phyloP scores from a whole-genome alignment of 2,888 invertebrate genomes.

The Drosophila tripunctata region DNA sequence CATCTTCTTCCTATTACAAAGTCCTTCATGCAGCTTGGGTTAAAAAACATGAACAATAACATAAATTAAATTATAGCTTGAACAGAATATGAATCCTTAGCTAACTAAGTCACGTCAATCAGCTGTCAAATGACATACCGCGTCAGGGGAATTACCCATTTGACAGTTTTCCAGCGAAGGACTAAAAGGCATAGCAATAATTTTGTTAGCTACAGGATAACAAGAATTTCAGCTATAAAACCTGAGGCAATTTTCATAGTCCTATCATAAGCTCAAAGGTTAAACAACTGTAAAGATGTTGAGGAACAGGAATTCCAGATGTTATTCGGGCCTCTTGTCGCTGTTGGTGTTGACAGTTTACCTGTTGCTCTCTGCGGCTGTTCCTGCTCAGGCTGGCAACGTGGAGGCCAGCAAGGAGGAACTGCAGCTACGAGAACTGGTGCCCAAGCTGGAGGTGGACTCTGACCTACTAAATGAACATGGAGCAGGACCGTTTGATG shows the following conservation, averaged over 20 bases:
- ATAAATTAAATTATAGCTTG: constrained; percentile 36
- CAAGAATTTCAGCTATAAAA: constrained; percentile 38
- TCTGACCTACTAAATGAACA: constrained; percentile 13
- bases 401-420: constrained; percentile 49
- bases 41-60: neutral
- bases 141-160: constrained; percentile 15
- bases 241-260: neutral
- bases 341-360: constrained; percentile 44
- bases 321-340: constrained; percentile 24
- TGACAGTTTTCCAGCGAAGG: constrained; percentile 6
- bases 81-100: neutral
- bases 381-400: constrained; percentile 39
- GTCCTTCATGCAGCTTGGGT: neutral
- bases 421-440: constrained; percentile 43
- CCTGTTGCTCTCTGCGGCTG: constrained; percentile 31
- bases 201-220: constrained; percentile 4
- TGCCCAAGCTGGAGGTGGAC: constrained; percentile 51
- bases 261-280: constrained; percentile 30
- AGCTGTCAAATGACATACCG: constrained; percentile 32
- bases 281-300: constrained; percentile 35
- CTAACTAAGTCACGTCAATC: constrained; percentile 58
- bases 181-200: constrained; percentile 11
- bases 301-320: constrained; percentile 30
- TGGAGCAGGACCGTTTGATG: constrained; percentile 20
- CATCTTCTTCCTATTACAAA: neutral